phyloP scores from a whole-genome alignment of 2,113 vertebrate species.

The Anseranas semipalmata region DNA sequence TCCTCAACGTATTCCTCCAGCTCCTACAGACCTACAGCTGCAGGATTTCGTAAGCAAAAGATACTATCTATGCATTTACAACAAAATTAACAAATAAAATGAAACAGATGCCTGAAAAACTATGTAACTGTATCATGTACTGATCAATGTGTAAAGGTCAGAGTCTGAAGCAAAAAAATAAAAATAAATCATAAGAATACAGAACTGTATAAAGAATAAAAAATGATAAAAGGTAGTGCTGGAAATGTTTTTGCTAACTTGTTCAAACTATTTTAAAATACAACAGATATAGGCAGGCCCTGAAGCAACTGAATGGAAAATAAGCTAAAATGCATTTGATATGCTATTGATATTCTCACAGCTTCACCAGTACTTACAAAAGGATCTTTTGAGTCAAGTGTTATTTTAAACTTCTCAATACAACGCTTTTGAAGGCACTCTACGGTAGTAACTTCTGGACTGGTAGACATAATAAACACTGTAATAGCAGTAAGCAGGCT shows the following conservation, averaged over 20 bases:
- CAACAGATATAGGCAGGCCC: neutral
- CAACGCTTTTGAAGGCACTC: slow-evolving; percentile 82
- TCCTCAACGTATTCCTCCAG: neutral
- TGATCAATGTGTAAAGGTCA: neutral
- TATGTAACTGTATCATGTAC: neutral
- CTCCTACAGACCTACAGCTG: neutral
- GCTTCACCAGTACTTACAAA: slow-evolving; percentile 74
- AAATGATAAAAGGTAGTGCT: neutral
- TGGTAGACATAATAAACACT: slow-evolving; percentile 85
- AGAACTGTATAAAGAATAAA: neutral
- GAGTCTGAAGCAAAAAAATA: neutral
- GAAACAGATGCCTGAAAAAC: neutral
- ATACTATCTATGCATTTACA: neutral
- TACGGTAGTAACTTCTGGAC: slow-evolving; percentile 82
- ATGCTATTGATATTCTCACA: neutral
- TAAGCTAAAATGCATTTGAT: neutral
- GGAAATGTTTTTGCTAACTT: neutral
- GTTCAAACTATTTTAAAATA: neutral
- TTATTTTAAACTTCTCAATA: slow-evolving; percentile 82
- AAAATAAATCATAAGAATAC: neutral
- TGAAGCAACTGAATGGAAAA: slow-evolving; percentile 14
- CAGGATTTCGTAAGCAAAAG: neutral
- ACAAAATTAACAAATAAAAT: neutral
- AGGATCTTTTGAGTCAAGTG: slow-evolving; percentile 86
- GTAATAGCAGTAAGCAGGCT: slow-evolving; percentile 87